These are phyloP conservation scores for Acipenser ruthenus DNA, from an alignment of 2,797 vertebrate genomes.

Conservation along the genomic window DNA sequence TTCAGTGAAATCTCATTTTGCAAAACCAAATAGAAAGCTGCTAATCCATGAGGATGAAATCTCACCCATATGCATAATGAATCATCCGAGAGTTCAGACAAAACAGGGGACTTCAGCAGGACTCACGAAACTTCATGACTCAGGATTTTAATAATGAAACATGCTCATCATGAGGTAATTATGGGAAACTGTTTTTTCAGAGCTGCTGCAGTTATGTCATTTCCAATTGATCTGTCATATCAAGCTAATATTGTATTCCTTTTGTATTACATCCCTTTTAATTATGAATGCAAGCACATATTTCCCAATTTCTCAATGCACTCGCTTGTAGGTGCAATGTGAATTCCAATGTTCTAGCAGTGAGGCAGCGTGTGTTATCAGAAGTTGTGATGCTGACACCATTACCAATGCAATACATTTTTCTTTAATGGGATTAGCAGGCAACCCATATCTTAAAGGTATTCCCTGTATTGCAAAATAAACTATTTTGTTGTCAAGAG, in stretches of 20 bases:
- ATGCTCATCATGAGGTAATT: not conserved
- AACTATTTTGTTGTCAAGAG: not conserved
- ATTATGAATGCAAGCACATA: constrained; percentile 11
- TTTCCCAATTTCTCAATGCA: constrained; percentile 8
- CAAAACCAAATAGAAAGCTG: constrained; percentile 9
- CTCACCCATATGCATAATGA: constrained; percentile 4
- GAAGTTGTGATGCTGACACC: constrained; percentile 1
- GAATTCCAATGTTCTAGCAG: constrained; percentile 7
- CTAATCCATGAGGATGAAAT: constrained; percentile 16
- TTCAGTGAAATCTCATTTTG: constrained; percentile 16
- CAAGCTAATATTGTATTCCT: constrained; percentile 8
- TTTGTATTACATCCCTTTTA: not conserved
- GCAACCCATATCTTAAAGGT: not conserved
- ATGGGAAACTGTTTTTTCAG: not conserved
- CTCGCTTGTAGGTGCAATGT: constrained; percentile 9
- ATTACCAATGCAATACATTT: not conserved
- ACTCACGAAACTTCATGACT: not conserved
- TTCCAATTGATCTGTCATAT: constrained; percentile 3
- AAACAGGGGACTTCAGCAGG: not conserved
- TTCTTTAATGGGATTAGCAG: constrained; percentile 3
- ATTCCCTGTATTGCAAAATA: not conserved
- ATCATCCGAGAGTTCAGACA: constrained; percentile 5
- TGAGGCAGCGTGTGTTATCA: not conserved
- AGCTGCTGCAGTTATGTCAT: not conserved
- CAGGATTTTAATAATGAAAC: constrained; percentile 9